Base-by-base conservation (phyloP, 2,888 invertebrate species). In the Apamea anceps region DNA sequence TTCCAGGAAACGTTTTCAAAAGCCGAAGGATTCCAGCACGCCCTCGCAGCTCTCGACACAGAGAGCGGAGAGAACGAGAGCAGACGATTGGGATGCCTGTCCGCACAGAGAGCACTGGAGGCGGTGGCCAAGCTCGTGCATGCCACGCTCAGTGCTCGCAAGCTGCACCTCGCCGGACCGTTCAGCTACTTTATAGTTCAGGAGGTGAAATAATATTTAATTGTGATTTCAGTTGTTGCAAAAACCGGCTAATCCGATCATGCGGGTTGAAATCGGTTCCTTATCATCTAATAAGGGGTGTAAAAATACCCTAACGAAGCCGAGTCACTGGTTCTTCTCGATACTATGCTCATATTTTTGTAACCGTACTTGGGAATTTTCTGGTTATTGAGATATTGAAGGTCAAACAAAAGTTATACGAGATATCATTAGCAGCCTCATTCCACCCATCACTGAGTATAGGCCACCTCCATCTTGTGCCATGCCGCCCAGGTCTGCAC, bases 161-260 rank as follows among this genome's bases (percentile, higher is more conserved):
- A 98, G 91, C 97, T 99, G n/a, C 98, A 98, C 80, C 98, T 98
- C 45, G 98, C 99, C 0, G 99, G 99, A 0, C 98, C 99, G 0
- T 99, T 99, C 94, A 97, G 99, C 68, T 99, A 99, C 94, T 98
- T 98, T 87, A 98, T 98, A 63, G 97, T 99, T 75, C 98, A 98
- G 87, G 99, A 99, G 96, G 99, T 99, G 10, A 90, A 0, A 0
- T 13, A 21, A 25, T 68, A n/a, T 48, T 15, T 28, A 12, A 21
- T 48, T 48, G 21, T 21, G 48, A 7, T 28, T 12, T 28, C 0
- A 28, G 12, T 45, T 45, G 45, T 28, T 45, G 45, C 18, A n/a
- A 45, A 45, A 68, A 3, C 3, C 18, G n/a, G 18, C 10, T 6
- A 18, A 62, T 62, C 1, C 0, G 7, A n/a, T 2, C 3, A 7